phyloP scores from a whole-genome alignment of 1,140 invertebrate genomes.

The Lycorma delicatula region DNA sequence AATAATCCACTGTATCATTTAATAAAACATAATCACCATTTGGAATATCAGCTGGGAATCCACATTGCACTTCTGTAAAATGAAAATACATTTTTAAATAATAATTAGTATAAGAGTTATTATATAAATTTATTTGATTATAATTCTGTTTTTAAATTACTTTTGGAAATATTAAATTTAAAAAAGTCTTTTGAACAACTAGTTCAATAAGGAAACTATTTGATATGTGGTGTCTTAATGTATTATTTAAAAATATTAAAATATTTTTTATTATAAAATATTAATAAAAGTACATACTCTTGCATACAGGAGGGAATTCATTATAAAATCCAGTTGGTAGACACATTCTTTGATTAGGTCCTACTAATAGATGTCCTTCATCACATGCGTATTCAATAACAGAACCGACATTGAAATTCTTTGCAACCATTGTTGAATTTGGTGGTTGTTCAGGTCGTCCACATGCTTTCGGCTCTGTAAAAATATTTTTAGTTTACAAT shows the following conservation, averaged over 20 bases:
- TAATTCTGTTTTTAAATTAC: too few species aligned
- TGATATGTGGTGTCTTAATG: too few species aligned
- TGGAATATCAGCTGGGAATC: constrained; percentile 73
- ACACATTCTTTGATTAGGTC: constrained; percentile 72
- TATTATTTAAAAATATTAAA: too few species aligned
- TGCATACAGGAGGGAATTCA: constrained; percentile 87
- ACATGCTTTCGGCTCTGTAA: constrained; percentile 75
- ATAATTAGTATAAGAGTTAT: too few species aligned
- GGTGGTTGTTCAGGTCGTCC: constrained; percentile 85
- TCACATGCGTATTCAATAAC: constrained; percentile 82
- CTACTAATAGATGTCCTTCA: constrained; percentile 75
- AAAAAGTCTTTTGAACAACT: too few species aligned
- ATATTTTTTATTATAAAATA: too few species aligned
- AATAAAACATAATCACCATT: constrained; percentile 73
- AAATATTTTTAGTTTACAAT: too few species aligned
- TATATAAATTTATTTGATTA: too few species aligned
- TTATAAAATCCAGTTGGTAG: constrained; percentile 88
- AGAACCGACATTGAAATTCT: constrained; percentile 71
- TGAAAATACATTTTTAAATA: neutral
- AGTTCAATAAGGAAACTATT: too few species aligned
- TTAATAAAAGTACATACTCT: too few species aligned
- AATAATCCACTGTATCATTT: constrained; percentile 74
- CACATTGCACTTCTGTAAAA: constrained; percentile 72
- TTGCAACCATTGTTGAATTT: constrained; percentile 76
- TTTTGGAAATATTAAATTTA: too few species aligned